A percentile compares a stretch with the other conserved stretches of the same genome.
Evolutionary conservation across 35 echinoderm and acorn worm genomes (phyloP).

Genomic region (Heliocidaris erythrogramma): DNA sequence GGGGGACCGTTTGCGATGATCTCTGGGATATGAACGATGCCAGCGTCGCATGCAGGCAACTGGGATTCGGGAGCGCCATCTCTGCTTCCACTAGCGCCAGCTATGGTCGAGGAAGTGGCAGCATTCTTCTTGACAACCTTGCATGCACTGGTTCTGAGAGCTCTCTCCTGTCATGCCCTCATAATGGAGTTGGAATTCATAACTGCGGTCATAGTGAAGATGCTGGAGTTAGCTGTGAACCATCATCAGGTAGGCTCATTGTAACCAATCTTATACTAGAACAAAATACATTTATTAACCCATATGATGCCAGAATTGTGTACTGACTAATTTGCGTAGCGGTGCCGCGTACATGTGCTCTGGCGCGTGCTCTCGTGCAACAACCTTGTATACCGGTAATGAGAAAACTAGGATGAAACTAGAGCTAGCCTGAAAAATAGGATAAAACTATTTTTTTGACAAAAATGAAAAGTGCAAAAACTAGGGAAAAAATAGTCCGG

Average conservation of each 20-base stretch:
- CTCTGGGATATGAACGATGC: background rate
- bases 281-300: too few species aligned
- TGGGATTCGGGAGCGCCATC: background rate
- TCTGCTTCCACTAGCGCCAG: background rate
- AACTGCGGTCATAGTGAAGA: background rate
- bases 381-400: too few species aligned
- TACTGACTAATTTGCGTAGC: too few species aligned
- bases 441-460: too few species aligned
- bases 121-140: background rate
- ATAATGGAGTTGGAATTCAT: background rate
- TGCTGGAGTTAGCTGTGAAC: background rate
- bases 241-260: background rate
- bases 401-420: too few species aligned
- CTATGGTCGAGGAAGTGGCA: background rate
- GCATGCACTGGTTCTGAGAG: background rate
- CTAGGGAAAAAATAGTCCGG: too few species aligned
- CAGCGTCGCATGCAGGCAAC: background rate
- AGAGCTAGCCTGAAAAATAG: too few species aligned
- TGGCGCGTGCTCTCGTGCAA: too few species aligned
- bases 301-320: too few species aligned
- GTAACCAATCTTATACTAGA: background rate
- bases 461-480: too few species aligned
- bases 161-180: background rate
- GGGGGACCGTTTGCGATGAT: background rate
- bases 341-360: too few species aligned